Conservation (phyloP, 2,888 invertebrate species). For the Dasypogon diadema region DNA sequence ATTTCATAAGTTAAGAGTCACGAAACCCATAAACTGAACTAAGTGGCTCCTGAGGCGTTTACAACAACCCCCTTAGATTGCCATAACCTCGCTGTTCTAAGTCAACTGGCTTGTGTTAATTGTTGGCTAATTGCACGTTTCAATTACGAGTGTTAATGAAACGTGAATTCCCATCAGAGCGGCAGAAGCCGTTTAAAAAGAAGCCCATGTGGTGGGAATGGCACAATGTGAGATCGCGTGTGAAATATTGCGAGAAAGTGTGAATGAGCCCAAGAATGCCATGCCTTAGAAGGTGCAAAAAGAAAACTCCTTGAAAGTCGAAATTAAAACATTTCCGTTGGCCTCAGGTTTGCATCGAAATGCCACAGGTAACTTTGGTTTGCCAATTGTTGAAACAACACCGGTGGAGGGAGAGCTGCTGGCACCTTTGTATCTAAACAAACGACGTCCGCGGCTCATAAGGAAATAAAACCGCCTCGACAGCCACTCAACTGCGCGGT, state of each 20-base stretch:
- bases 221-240: conserved; percentile 22
- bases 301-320: too few relatives aligned
- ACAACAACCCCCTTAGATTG: background rate
- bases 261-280: conserved; percentile 37
- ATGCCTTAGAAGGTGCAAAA: too few relatives aligned
- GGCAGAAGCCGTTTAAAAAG: conserved; percentile 8
- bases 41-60: background rate
- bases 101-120: conserved; percentile 40
- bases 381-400: conserved; percentile 47
- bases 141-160: conserved; percentile 33
- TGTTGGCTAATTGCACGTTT: conserved; percentile 47
- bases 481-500: background rate
- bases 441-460: background rate
- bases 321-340: background rate
- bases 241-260: conserved; percentile 46
- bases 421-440: conserved; percentile 51
- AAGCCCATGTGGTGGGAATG: background rate
- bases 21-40: conserved; percentile 12
- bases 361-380: conserved; percentile 48
- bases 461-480: background rate
- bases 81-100: conserved; percentile 10
- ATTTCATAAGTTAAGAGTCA: conserved; percentile 18
- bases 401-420: conserved; percentile 47
- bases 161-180: conserved; percentile 38
- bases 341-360: background rate